Evolutionary conservation across 1,140 invertebrate genomes (phyloP).

Genomic region (Zaprionus camerounensis): DNA sequence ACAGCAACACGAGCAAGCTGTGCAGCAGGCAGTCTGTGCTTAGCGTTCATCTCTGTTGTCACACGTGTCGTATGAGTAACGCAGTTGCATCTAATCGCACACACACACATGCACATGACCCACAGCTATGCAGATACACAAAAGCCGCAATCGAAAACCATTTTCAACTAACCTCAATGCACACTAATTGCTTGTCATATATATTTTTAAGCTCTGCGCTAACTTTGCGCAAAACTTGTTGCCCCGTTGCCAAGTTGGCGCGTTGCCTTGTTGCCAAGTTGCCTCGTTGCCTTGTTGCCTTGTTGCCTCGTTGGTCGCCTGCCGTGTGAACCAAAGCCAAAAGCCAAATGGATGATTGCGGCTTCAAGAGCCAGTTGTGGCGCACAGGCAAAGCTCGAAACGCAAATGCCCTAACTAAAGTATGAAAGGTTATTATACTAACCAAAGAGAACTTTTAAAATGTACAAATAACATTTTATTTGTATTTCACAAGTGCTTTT

Average conservation of each 20-base stretch:
- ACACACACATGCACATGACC: slow-evolving; percentile 16
- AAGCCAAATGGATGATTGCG: slow-evolving; percentile 71
- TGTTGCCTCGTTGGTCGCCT: slow-evolving; percentile 42
- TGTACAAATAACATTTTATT: too few relatives aligned
- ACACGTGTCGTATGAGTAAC: slow-evolving; percentile 79
- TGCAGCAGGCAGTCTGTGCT: slow-evolving; percentile 7
- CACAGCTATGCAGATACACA: slow-evolving; percentile 35
- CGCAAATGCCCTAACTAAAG: slow-evolving; percentile 36
- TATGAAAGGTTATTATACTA: background rate
- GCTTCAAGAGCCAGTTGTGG: slow-evolving; percentile 36
- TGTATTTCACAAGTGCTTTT: too few relatives aligned
- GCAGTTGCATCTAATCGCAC: slow-evolving; percentile 41
- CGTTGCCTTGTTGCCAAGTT: slow-evolving; percentile 43
- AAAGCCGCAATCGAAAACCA: slow-evolving; percentile 60
- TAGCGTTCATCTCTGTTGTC: slow-evolving; percentile 72
- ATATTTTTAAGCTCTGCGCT: slow-evolving; percentile 62
- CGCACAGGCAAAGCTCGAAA: slow-evolving; percentile 5
- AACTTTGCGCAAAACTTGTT: slow-evolving; percentile 73
- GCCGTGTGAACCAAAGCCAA: slow-evolving; percentile 78
- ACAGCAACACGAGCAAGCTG: slow-evolving; percentile 48
- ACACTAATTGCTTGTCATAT: slow-evolving; percentile 83
- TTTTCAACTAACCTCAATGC: slow-evolving; percentile 81
- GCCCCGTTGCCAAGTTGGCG: slow-evolving; percentile 32
- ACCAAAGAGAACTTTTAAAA: slow-evolving; percentile 10
- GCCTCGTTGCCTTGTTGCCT: slow-evolving; percentile 11